Base-by-base conservation (phyloP, 2,888 invertebrate genomes). In the Thyatira batis region DNA sequence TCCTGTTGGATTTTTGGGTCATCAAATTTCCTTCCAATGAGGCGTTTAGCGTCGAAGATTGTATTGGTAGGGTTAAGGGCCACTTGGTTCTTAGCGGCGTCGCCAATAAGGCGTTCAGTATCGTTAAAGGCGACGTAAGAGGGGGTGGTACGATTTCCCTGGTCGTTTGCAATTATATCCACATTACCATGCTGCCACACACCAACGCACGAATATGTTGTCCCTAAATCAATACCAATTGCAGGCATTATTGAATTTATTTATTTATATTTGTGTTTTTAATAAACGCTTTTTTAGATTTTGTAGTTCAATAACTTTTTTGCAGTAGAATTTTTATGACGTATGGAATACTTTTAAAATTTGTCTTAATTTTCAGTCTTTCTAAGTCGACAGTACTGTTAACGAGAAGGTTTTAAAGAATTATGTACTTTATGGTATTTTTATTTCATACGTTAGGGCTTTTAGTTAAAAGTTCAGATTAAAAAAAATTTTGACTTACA, bases 41-140 rank as follows among this genome's bases (percentile, higher is more conserved):
- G 86, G 52, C 97, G 93, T 78, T 97, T 97, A 8, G 96, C 96
- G 76, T 96, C 95, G 72, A 96, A 96, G 6, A 96, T 95, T 1
- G 96, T 95, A 82, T 96, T 96, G 60, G 78, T 90, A 1, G 96
- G 96, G 77, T 96, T 96, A 90, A 95, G 87, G 30, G 94, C 94
- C 39, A 94, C 95, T 80, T 95, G 94, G 78, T 95, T 95, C 77
- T 95, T 95, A 6, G 95, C 95, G 3, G 94, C 94, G 69, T 95
- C 95, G 45, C 95, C 95, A 55, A 95, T 93, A 1, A 95, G 91
- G 10, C 95, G 89, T 57, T 87, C 87, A 2, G 76, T 82, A 69
- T 95, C 95, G 0, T 90, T 95, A 76, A 95, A 95, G 1, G 95
- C 95, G 39, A 96, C 95, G 76, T 95, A 95, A 54, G 94, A 95